Conservation (phyloP, 2,113 vertebrate genomes). For the Pogonocichla stellata region DNA sequence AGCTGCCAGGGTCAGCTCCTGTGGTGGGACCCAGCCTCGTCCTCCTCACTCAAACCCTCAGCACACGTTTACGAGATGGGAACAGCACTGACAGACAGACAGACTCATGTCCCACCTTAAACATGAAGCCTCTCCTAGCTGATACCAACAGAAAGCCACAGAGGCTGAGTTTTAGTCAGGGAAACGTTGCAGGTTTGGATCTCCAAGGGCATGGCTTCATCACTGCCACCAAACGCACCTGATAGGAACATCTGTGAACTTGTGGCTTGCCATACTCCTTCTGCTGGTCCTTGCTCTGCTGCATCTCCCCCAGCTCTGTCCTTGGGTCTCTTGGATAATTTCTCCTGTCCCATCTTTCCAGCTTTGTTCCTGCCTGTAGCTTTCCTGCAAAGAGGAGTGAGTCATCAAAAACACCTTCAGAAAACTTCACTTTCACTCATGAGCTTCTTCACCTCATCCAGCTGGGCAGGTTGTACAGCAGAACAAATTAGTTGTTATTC, state of each 20-base stretch:
- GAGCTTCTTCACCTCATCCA: neutral
- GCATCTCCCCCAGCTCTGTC: neutral
- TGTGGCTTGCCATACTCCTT: neutral
- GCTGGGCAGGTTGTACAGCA: neutral
- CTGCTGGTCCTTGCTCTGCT: neutral
- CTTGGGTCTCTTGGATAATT: neutral
- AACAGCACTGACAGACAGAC: neutral
- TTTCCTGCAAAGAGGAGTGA: neutral
- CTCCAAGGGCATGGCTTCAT: neutral
- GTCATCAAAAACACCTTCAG: slow-evolving; percentile 26
- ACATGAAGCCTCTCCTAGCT: neutral
- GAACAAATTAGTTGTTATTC: neutral
- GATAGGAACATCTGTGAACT: neutral
- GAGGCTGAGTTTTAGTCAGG: neutral
- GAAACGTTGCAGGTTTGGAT: neutral
- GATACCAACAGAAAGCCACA: neutral
- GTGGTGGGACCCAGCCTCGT: neutral
- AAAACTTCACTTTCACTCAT: neutral
- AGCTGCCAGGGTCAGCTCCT: neutral
- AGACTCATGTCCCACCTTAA: neutral
- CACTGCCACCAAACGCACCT: neutral
- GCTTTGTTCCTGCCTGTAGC: neutral
- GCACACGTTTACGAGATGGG: accelerated
- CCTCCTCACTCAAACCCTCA: neutral
- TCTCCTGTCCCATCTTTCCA: neutral